phyloP scores from a whole-genome alignment of 2,888 invertebrate genomes.

The Campoletis raptor region DNA sequence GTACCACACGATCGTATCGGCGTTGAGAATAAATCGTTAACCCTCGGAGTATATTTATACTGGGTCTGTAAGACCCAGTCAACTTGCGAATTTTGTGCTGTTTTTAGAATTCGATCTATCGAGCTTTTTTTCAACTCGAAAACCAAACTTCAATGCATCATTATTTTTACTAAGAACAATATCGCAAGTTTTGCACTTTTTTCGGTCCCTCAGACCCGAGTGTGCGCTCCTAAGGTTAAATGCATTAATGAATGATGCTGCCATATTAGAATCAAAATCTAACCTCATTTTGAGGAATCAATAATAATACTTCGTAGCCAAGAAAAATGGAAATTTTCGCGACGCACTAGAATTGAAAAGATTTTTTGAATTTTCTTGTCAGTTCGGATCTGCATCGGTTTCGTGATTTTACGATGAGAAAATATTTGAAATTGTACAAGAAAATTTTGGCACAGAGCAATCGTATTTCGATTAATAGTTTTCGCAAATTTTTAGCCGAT shows the following conservation, averaged over 20 bases:
- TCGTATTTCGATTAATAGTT: too few relatives aligned
- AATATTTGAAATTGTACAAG: too few relatives aligned
- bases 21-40: constrained; percentile 11
- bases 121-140: neutral
- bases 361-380: neutral
- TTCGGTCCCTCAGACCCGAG: neutral
- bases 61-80: constrained; percentile 2
- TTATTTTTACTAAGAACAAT: neutral
- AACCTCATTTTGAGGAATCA: neutral
- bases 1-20: constrained; percentile 66
- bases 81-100: neutral
- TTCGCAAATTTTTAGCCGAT: too few relatives aligned
- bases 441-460: too few relatives aligned
- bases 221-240: neutral
- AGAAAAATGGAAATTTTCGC: neutral
- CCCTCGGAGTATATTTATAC: neutral
- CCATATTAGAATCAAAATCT: neutral
- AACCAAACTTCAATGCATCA: neutral
- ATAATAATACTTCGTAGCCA: neutral
- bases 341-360: too few relatives aligned
- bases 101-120: neutral
- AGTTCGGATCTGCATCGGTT: neutral
- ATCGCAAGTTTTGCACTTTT: neutral
- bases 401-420: too few relatives aligned
- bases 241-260: neutral